Percentiles rank a stretch among this genome's conserved stretches.
These are phyloP conservation scores for Cosmopolites sordidus DNA, from an alignment of 2,888 invertebrate genomes.

Conservation along the genomic window DNA sequence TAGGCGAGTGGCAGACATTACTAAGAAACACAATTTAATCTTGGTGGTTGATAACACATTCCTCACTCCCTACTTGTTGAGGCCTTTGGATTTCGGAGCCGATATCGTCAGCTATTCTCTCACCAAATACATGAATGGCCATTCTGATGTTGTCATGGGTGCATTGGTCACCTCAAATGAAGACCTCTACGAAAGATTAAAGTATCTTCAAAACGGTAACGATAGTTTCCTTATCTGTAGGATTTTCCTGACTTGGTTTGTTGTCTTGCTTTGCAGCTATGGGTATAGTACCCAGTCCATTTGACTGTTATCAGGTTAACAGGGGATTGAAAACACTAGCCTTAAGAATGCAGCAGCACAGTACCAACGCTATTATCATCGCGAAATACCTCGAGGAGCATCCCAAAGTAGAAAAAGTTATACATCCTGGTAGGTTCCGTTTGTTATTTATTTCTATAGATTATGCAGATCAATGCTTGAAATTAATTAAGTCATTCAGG, in stretches of 20 bases:
- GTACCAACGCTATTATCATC: slow-evolving; percentile 69
- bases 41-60: slow-evolving; percentile 93
- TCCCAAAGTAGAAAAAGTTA: slow-evolving; percentile 71
- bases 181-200: slow-evolving; percentile 64
- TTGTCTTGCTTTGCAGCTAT: slow-evolving; percentile 55
- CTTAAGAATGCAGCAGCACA: slow-evolving; percentile 86
- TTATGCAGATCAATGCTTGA: too few relatives aligned
- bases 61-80: slow-evolving; percentile 84
- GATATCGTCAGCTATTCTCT: slow-evolving; percentile 89
- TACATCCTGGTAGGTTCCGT: slow-evolving; percentile 71
- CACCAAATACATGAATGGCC: slow-evolving; percentile 98
- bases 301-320: slow-evolving; percentile 92
- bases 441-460: too few relatives aligned
- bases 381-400: slow-evolving; percentile 80
- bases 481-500: too few relatives aligned
- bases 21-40: slow-evolving; percentile 59
- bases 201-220: slow-evolving; percentile 83
- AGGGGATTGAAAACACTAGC: slow-evolving; percentile 91
- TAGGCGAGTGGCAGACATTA: slow-evolving; percentile 60
- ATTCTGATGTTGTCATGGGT: slow-evolving; percentile 97
- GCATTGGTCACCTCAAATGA: slow-evolving; percentile 72
- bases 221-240: neutral
- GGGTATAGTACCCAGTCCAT: slow-evolving; percentile 93
- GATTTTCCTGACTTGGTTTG: too few relatives aligned
- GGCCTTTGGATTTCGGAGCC: slow-evolving; percentile 85